phyloP scores from a whole-genome alignment of 2,113 vertebrate genomes.

The Parotia lawesii region DNA sequence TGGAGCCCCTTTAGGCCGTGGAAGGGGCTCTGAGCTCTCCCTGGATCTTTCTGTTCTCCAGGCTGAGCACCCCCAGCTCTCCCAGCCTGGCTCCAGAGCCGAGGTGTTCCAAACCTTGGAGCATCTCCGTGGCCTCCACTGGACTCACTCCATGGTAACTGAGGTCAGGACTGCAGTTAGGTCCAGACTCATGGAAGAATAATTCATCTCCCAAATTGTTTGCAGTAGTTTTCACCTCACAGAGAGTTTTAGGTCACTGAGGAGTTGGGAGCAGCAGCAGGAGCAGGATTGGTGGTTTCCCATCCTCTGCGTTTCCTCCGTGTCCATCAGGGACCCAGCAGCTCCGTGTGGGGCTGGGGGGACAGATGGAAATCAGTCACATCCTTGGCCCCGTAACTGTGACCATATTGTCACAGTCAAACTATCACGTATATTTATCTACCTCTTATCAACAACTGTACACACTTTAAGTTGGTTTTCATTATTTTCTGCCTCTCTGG shows the following conservation, averaged over 20 bases:
- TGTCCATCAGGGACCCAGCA: background rate
- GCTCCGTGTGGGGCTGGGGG: background rate
- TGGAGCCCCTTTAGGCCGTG: background rate
- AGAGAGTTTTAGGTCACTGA: background rate
- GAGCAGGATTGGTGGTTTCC: background rate
- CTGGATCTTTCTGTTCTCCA: background rate
- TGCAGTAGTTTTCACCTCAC: background rate
- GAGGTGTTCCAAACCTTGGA: accelerated
- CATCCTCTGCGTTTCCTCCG: accelerated
- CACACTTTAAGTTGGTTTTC: background rate
- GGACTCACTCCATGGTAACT: accelerated
- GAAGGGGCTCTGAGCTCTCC: background rate
- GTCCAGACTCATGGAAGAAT: background rate
- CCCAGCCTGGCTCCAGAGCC: background rate
- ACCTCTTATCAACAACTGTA: background rate
- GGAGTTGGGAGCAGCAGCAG: background rate
- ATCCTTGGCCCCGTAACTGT: background rate
- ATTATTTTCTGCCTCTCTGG: background rate
- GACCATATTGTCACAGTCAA: background rate
- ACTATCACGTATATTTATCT: background rate
- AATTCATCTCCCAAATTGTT: background rate
- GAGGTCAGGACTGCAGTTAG: background rate
- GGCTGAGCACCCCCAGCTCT: background rate
- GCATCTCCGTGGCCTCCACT: background rate
- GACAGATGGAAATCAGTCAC: background rate